Evolutionary conservation across 30 jellyfish, hydroid and myxozoan genomes (phyloP), one percentile per base, ranked within the genome.

Genomic region (Cassiopea andromeda): DNA sequence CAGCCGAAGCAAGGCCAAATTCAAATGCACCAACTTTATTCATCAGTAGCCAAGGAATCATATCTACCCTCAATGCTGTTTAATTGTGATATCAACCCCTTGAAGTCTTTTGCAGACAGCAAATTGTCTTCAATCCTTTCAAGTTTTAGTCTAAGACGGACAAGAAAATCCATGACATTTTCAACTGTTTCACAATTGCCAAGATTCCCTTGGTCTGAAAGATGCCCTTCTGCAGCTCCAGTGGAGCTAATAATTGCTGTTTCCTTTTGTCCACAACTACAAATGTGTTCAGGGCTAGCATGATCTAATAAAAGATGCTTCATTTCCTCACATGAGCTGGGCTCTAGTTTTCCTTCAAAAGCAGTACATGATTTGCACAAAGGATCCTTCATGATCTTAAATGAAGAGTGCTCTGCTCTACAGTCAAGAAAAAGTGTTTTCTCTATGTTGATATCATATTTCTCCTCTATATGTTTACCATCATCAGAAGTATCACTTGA

Each of bases 81-180:
- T 59, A 83, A 43, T 17, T 44, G 58, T 10, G 66, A 19, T 47
- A 83, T 69, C n/a, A 83, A 78, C 1, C 2, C 75, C 27, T 83
- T 61, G 60, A 83, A 83, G 72, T 46, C 44, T 73, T 27, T 44
- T 15, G 16, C 45, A 27, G 78, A 48, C 27, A 83, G 49, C 38
- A 5, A 46, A 10, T 38, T 48, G 48, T 16, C 60, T 13, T 71
- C 82, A 43, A 83, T 83, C 70, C 84, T 83, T 13, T 83, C 91
- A 14, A 83, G 91, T 49, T 83, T 83, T 38, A 83, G 85, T 43
- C 91, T 50, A 57, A 83, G 84, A 48, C 91, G 91, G 60, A 83
- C 57, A 38, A 83, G 48, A 43, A 83, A 83, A 38, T 83, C 91
- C 80, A 83, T 83, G 38, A 83, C 43, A 17, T 13, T 70, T 69